Evolutionary conservation across 2,888 invertebrate species (phyloP).

Genomic region (Temnothorax ravouxi): DNA sequence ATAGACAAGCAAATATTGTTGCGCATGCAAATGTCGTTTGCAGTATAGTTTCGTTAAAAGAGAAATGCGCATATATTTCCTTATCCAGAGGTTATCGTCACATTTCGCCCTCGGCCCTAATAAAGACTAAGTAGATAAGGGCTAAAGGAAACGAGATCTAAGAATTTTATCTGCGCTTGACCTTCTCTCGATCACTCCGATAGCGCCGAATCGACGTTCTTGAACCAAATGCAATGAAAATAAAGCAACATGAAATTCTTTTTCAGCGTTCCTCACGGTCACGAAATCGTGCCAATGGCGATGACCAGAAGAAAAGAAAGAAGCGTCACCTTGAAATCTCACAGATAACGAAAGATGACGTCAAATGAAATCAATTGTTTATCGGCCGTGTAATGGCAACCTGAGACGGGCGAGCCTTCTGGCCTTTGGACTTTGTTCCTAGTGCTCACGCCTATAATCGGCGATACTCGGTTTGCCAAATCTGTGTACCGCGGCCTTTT

Average conservation of each 20-base stretch:
- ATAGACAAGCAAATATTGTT: not conserved
- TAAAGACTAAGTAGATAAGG: not conserved
- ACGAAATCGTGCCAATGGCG: not conserved
- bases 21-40: not conserved
- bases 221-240: not conserved
- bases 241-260: not conserved
- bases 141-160: not conserved
- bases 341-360: conserved; percentile 18
- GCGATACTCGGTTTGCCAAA: conserved; percentile 33
- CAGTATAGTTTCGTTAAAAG: not conserved
- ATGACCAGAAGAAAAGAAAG: not conserved
- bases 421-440: conserved; percentile 55
- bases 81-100: not conserved
- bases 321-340: not conserved
- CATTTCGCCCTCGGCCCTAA: not conserved
- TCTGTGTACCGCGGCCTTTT: conserved; percentile 49
- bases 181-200: not conserved
- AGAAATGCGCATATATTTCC: not conserved
- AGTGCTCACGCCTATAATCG: conserved; percentile 36
- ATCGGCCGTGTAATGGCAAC: conserved; percentile 10
- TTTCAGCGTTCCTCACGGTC: not conserved
- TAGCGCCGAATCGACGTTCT: not conserved
- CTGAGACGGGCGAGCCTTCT: conserved; percentile 44
- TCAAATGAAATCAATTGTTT: conserved; percentile 52
- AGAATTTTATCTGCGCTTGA: not conserved